Evolutionary conservation across 92 coral and sea anemone genomes (phyloP).

Genomic region (Parazoanthus darwini): DNA sequence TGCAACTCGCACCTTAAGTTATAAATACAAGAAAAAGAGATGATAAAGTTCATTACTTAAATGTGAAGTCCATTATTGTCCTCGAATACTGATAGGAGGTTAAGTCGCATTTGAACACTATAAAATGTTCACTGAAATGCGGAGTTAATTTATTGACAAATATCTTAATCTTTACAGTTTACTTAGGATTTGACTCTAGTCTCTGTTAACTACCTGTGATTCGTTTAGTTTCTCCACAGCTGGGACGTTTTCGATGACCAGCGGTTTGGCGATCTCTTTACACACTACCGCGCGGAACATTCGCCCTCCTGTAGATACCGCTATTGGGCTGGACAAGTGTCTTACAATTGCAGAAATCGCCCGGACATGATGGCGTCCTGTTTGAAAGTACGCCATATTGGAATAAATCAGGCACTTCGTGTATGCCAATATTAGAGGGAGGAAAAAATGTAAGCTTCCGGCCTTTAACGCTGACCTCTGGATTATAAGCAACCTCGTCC

Average conservation of each 20-base stretch:
- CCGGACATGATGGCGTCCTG: slow-evolving; percentile 78
- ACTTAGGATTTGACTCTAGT: too few species aligned
- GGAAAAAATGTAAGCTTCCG: too few species aligned
- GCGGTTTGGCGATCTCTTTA: slow-evolving; percentile 81
- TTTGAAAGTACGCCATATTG: slow-evolving; percentile 82
- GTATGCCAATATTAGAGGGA: background rate
- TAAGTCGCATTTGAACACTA: too few species aligned
- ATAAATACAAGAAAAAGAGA: background rate
- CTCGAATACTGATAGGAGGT: too few species aligned
- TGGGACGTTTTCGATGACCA: slow-evolving; percentile 71
- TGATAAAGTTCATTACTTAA: background rate
- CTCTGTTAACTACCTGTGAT: slow-evolving; percentile 56
- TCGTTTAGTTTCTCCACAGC: slow-evolving; percentile 57
- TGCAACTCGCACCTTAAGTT: slow-evolving; percentile 79
- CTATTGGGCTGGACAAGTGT: slow-evolving; percentile 33
- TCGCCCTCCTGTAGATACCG: slow-evolving; percentile 49
- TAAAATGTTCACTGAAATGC: too few species aligned
- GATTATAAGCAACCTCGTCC: too few species aligned
- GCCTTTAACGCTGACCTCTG: too few species aligned
- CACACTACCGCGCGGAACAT: slow-evolving; percentile 92
- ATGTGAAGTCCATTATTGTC: too few species aligned
- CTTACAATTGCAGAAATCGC: slow-evolving; percentile 57
- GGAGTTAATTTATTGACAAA: too few species aligned
- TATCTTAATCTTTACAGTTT: too few species aligned
- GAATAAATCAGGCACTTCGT: slow-evolving; percentile 15